Evolutionary conservation across 2,797 vertebrate genomes (phyloP).

Genomic region (Sebastolobus alascanus): DNA sequence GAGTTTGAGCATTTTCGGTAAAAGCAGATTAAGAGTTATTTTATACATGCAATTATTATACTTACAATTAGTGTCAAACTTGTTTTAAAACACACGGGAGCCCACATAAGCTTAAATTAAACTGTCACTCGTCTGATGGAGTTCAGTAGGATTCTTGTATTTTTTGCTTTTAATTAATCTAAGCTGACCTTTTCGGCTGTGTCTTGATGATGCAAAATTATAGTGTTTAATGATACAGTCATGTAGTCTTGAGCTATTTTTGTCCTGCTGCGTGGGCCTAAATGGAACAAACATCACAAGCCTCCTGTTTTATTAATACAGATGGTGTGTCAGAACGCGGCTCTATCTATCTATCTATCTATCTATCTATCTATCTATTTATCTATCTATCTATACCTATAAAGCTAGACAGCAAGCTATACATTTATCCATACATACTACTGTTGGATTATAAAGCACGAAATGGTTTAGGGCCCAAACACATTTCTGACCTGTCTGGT

Average conservation of each 20-base stretch:
- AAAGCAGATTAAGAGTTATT: background rate
- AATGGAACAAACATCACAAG: conserved; percentile 73
- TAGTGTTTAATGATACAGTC: conserved; percentile 64
- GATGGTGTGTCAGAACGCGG: conserved; percentile 45
- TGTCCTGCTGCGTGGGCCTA: conserved; percentile 67
- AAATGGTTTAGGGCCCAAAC: background rate
- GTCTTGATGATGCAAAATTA: conserved; percentile 45
- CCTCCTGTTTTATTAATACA: conserved; percentile 54
- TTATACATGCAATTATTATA: background rate
- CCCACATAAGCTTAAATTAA: conserved; percentile 18
- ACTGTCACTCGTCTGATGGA: conserved; percentile 26
- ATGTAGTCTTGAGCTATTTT: conserved; percentile 67
- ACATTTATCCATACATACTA: conserved; percentile 1
- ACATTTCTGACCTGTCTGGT: conserved; percentile 14
- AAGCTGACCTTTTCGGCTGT: conserved; percentile 12
- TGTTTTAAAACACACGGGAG: background rate
- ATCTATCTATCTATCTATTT: background rate
- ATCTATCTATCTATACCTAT: background rate
- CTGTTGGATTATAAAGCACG: background rate
- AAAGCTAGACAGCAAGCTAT: background rate
- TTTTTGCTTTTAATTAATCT: conserved; percentile 35
- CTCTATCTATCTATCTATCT: background rate
- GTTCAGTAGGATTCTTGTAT: background rate
- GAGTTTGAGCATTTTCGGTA: background rate
- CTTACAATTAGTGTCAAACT: background rate